Base-by-base conservation (phyloP, 64 coral and sea anemone species). In the Exaiptasia diaphana region DNA sequence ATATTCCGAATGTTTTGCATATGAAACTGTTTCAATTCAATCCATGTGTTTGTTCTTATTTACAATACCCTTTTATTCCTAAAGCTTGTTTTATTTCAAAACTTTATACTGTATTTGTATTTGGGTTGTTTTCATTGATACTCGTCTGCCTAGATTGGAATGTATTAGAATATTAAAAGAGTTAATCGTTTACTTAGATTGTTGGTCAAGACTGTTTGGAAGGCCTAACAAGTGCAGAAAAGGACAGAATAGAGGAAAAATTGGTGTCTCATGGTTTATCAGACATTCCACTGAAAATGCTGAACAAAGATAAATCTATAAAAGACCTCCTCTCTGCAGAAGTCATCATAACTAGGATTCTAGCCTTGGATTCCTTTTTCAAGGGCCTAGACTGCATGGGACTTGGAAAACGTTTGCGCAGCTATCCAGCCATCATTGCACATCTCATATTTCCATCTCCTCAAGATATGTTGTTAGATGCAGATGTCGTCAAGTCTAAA, bases 231-330 rank as follows among this genome's bases (percentile, higher is more conserved):
- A 34, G 42, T 32, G 37, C 29, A 28, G 88, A 41, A 12, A 77
- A 77, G 27, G 80, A 90, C 45, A 76, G 43, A 62, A 37, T 90
- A 27, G 88, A 90, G 60, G 88, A 67, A 29, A 38, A 49, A 13
- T 24, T 90, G 44, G 88, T 90, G 4, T 67, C 53, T 5, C 88
- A 83, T 83, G 88, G 88, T 32, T 37, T 83, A 5, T 41, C 71
- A 42, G 71, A 90, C 54, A 33, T 90, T 77, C 80, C 88, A 43
- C 80, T 90, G 26, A 90, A 71, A 14, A 41, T 83, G 17, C 4
- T 77, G n/a, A 90, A 90, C 23, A 83, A 90, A 33, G 80, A 90
- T 30, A 77, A 90, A 38, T 79, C 80, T 32, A 34, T 83, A 24
- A 38, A 70, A 63, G 88, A 90, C 56, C 71, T 77, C 7, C 31